Evolutionary conservation across 2,113 vertebrate species (phyloP).

Genomic region (Pyrgilauda ruficollis): DNA sequence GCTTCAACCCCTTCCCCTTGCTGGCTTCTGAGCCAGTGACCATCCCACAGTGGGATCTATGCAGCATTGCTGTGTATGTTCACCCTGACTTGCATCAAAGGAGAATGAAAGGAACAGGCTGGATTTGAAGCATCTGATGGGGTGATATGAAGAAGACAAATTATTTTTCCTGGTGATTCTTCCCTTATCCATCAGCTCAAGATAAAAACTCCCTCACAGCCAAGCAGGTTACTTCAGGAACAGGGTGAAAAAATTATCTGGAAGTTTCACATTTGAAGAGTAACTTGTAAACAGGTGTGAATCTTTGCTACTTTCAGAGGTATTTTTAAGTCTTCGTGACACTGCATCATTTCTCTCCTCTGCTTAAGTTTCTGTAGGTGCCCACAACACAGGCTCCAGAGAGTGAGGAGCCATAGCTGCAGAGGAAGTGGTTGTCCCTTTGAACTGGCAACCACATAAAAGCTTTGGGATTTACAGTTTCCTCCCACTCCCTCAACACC

Average conservation of each 20-base stretch:
- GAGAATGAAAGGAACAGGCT: background rate
- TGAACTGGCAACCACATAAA: background rate
- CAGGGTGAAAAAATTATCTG: background rate
- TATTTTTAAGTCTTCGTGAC: slow-evolving; percentile 13
- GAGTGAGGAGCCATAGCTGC: background rate
- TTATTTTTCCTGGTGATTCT: background rate
- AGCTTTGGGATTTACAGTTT: background rate
- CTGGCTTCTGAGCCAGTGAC: background rate
- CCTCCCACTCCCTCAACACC: background rate
- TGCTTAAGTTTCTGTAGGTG: background rate
- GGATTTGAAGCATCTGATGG: background rate
- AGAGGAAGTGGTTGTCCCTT: background rate
- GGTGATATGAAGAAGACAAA: background rate
- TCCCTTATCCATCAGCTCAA: background rate
- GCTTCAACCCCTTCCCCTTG: background rate
- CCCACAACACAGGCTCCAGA: background rate
- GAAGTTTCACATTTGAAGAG: background rate
- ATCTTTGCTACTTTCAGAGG: background rate
- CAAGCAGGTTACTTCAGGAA: background rate
- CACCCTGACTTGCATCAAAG: background rate
- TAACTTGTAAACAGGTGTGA: background rate
- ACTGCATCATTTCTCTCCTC: background rate
- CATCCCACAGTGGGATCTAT: background rate
- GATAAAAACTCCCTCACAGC: background rate
- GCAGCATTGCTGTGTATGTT: background rate